A percentile compares a stretch with the other conserved stretches of the same genome.
These are phyloP conservation scores for Diprion similis DNA, from an alignment of 1,140 invertebrate genomes.

Conservation along the genomic window DNA sequence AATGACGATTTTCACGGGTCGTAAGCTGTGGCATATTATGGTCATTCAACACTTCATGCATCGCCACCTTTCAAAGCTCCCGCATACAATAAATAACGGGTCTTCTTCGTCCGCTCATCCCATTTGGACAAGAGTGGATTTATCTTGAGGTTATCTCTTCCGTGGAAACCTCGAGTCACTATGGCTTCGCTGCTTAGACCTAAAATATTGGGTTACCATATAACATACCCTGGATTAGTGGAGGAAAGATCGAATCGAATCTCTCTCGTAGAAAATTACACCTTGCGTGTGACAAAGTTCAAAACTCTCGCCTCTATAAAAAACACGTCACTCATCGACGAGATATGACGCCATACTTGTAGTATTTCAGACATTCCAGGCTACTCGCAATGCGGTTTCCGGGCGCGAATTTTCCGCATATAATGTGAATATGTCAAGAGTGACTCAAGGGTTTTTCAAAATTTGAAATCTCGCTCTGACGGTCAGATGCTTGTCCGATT, in stretches of 20 bases:
- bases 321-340: no score
- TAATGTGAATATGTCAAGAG: not conserved
- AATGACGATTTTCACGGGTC: no score
- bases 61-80: not conserved
- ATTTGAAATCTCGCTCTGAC: not conserved
- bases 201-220: not conserved
- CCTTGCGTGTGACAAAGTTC: no score
- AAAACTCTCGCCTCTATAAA: no score
- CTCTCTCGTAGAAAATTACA: no score
- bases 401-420: not conserved
- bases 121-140: not conserved
- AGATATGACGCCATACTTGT: no score
- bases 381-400: not conserved
- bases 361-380: no score
- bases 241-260: no score
- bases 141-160: not conserved
- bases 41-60: not conserved
- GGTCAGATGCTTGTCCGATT: not conserved
- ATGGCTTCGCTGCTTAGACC: not conserved
- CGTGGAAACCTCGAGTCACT: not conserved
- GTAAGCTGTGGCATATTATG: no score
- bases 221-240: no score
- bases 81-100: not conserved
- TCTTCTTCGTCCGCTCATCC: not conserved
- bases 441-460: not conserved